phyloP scores from a whole-genome alignment of 2,888 invertebrate genomes.

The Aspidiotus destructor region DNA sequence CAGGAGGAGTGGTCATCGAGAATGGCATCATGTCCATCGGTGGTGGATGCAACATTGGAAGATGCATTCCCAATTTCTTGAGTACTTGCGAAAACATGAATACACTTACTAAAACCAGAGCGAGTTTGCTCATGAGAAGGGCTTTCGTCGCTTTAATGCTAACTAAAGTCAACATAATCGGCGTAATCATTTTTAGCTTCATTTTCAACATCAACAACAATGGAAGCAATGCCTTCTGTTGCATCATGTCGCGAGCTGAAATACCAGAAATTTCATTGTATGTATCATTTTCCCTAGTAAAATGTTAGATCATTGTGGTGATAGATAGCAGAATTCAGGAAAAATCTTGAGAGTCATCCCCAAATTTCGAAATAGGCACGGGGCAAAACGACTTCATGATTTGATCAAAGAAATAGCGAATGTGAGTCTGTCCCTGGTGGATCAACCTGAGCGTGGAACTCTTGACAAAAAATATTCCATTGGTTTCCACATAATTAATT shows the following conservation, averaged over 20 bases:
- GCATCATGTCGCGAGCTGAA: conserved; percentile 45
- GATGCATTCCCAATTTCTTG: conserved; percentile 57
- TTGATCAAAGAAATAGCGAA: too few species aligned
- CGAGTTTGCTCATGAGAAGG: conserved; percentile 70
- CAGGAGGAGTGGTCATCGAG: conserved; percentile 45
- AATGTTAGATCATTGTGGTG: too few species aligned
- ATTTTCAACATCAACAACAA: conserved; percentile 67
- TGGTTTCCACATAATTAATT: too few species aligned
- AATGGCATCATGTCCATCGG: conserved; percentile 15
- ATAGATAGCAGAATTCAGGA: too few species aligned
- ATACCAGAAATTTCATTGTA: background rate
- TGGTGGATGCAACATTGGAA: conserved; percentile 33
- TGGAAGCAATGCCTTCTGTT: conserved; percentile 74
- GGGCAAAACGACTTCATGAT: too few species aligned
- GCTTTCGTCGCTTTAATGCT: conserved; percentile 76
- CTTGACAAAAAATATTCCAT: too few species aligned
- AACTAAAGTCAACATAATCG: conserved; percentile 66
- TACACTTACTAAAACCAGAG: conserved; percentile 67
- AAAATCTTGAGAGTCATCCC: too few species aligned
- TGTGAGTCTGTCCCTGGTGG: too few species aligned
- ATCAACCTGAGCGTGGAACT: too few species aligned
- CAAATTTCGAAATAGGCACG: too few species aligned
- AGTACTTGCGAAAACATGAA: conserved; percentile 69
- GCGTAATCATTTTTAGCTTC: conserved; percentile 74
- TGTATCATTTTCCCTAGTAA: too few species aligned